These are phyloP conservation scores for Pantherophis guttatus DNA, from an alignment of 2,113 vertebrate genomes.

Conservation along the genomic window DNA sequence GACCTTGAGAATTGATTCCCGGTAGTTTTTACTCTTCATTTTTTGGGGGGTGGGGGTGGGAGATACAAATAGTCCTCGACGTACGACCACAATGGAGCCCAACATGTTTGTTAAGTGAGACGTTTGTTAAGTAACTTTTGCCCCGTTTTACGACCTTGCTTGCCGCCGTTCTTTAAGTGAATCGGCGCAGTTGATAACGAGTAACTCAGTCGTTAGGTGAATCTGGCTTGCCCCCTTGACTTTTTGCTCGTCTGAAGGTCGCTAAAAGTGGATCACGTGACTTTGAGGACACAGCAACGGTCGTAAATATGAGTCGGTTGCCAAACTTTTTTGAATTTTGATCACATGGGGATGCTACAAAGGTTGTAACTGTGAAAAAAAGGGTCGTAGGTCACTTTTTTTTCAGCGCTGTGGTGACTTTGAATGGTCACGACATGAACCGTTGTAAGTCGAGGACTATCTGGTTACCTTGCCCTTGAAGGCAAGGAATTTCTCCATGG, in stretches of 20 bases:
- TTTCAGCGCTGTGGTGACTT: rapidly evolving
- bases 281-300: background rate
- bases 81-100: background rate
- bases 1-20: background rate
- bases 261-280: background rate
- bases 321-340: background rate
- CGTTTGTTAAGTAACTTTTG: background rate
- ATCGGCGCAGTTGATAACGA: background rate
- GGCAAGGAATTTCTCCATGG: background rate
- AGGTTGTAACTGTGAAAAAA: background rate
- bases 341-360: background rate
- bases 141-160: background rate
- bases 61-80: background rate
- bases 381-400: background rate
- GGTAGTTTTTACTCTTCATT: background rate
- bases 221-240: background rate
- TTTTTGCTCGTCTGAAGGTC: background rate
- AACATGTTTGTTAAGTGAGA: background rate
- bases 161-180: background rate
- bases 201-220: background rate
- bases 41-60: background rate
- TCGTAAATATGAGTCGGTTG: background rate
- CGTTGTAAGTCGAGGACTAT: background rate
- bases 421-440: background rate
- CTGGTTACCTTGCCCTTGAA: background rate